Evolutionary conservation across 2,888 invertebrate species (phyloP), one percentile per base, ranked within the genome.

Genomic region (Oeneis ivallda): DNA sequence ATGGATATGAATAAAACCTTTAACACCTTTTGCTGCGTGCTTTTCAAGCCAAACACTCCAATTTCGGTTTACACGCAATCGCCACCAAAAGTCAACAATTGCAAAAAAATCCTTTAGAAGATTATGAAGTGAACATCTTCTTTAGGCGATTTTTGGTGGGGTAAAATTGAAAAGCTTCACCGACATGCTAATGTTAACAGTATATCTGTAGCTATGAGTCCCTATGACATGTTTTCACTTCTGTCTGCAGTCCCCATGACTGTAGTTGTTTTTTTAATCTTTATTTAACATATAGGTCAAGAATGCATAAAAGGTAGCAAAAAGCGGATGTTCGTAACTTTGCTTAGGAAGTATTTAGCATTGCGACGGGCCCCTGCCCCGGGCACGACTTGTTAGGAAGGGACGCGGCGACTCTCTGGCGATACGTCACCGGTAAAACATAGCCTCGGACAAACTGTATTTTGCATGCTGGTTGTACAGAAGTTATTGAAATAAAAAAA

Each of bases 1-100:
- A 81, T 83, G 83, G 80, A 78, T 82, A 80, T 79, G 84, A 83
- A 86, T 85, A 86, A 87, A 87, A 84, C 85, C 87, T 89, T 89
- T 89, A 89, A 88, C 82, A 86, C 84, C 84, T 84, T 89, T 85
- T 79, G 77, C 84, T 77, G 83, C 81, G 75, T 81, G 82, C 81
- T 82, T 85, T 85, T 81, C 79, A 76, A 80, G 79, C 81, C 77
- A 79, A 76, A 78, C 84, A 82, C 85, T 84, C 86, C 85, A 86
- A 84, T 85, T 84, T 80, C 79, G 82, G 83, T 83, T 80, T 80
- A 81, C 83, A 85, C 78, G 79, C 76, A 78, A 76, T 76, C 76
- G 74, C 75, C 69, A 71, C 72, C 76, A 41, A 56, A 39, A 56
- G 2, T 39, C 39, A 17, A 47, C 37, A 37, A 37, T 9, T 37